A percentile compares a stretch with the other conserved stretches of the same genome.
phyloP scores from a whole-genome alignment of 2,888 invertebrate species.

The Metopia argyrocephala region DNA sequence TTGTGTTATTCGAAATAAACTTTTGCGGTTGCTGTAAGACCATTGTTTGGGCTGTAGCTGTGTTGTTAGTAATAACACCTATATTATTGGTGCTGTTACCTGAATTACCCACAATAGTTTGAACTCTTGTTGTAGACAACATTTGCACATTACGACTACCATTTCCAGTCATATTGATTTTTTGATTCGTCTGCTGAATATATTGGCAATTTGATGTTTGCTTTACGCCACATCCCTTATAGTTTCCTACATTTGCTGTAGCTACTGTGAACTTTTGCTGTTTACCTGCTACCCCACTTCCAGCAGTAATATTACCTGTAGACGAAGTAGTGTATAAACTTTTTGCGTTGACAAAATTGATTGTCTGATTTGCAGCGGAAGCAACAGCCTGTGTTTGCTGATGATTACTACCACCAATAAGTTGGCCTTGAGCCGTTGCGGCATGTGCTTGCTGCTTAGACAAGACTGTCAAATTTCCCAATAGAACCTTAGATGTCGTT shows the following conservation, averaged over 20 bases:
- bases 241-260: conserved; percentile 51
- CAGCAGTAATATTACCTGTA: conserved; percentile 9
- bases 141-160: conserved; percentile 74
- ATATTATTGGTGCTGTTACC: conserved; percentile 49
- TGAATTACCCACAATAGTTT: conserved; percentile 58
- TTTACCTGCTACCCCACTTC: conserved; percentile 56
- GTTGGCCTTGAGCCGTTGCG: conserved; percentile 52
- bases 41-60: conserved; percentile 55
- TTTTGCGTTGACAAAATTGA: conserved; percentile 74
- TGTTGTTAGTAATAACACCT: conserved; percentile 31
- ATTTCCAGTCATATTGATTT: conserved; percentile 66
- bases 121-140: conserved; percentile 68
- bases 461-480: conserved; percentile 77
- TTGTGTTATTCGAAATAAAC: conserved; percentile 54
- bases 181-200: conserved; percentile 61
- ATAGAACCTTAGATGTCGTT: conserved; percentile 75
- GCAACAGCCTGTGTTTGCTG: conserved; percentile 50
- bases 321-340: conserved; percentile 71
- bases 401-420: conserved; percentile 43
- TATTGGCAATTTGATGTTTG: conserved; percentile 64
- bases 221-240: conserved; percentile 65
- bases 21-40: conserved; percentile 62
- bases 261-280: conserved; percentile 64
- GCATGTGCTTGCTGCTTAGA: conserved; percentile 70
- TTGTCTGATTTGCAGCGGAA: conserved; percentile 67